These are phyloP conservation scores for Leucophenga maculata DNA, from an alignment of 2,888 invertebrate genomes.

Conservation along the genomic window DNA sequence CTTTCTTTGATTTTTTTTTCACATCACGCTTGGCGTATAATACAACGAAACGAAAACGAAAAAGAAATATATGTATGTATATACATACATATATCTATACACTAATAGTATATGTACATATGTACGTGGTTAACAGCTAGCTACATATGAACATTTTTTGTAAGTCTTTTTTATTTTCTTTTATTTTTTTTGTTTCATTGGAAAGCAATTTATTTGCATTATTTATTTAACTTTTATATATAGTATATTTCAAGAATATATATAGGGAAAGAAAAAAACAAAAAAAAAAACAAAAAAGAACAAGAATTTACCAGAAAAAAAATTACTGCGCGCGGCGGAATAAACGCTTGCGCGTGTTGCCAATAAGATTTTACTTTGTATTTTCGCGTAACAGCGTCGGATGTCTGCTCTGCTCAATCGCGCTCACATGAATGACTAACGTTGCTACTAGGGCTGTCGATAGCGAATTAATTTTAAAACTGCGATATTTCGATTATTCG, in stretches of 20 bases:
- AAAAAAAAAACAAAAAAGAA: too few species aligned
- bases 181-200: too few species aligned
- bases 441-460: too few species aligned
- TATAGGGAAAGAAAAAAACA: slow-evolving; percentile 27
- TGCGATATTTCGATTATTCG: too few species aligned
- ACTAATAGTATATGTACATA: slow-evolving; percentile 38
- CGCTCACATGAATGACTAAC: too few species aligned
- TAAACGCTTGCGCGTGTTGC: too few species aligned
- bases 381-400: too few species aligned
- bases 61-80: slow-evolving; percentile 38
- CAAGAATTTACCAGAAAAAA: slow-evolving; percentile 54
- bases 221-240: slow-evolving; percentile 24
- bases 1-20: slow-evolving; percentile 38
- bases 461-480: too few species aligned
- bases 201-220: slow-evolving; percentile 47
- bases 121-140: slow-evolving; percentile 38
- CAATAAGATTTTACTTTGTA: too few species aligned
- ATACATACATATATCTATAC: slow-evolving; percentile 40
- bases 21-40: slow-evolving; percentile 51
- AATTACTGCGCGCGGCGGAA: slow-evolving; percentile 61
- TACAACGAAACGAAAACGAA: slow-evolving; percentile 43
- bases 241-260: slow-evolving; percentile 41
- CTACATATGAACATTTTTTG: too few species aligned
- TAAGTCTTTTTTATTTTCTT: slow-evolving; percentile 31
- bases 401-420: too few species aligned